Base-by-base conservation (phyloP, 2,797 vertebrate genomes). In the Rhinichthys osculus region DNA sequence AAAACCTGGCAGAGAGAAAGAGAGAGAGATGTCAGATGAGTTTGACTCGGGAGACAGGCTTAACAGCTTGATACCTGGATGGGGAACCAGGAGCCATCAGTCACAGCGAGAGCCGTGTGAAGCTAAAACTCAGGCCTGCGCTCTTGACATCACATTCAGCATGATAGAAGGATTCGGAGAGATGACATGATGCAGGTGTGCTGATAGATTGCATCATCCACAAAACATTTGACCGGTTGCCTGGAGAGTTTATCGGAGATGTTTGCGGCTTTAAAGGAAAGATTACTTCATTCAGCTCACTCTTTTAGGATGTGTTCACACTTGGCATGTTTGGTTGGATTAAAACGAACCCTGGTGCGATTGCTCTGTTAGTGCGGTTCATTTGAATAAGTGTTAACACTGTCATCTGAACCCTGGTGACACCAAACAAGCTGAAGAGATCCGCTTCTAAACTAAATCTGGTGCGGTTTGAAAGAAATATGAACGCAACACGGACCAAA, bases 1-100 rank as follows among this genome's bases (percentile, higher is more conserved):
- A 88, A 89, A 86, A 89, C 89, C 90, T 91, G 86, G 33, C 82
- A 77, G 44, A 81, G 52, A 81, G 50, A 64, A 70, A 84, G 82
- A 77, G 52, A 88, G 78, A 80, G 76, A 84, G 54, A 86, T 82
- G 87, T 86, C 78, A 85, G 82, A 16, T 5, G 47, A 71, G 59
- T 66, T 40, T 67, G 70, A 78, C 85, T 85, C 72, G 1, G 16
- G 84, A 81, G 87, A 82, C 14, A 73, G 70, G 73, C 67, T 83
- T 86, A 69, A 82, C 82, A 84, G 86, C 40, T 73, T 82, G 79
- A 83, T 85, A 70, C 83, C 72, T 80, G 67, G 33, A 76, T 76
- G 82, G 74, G 73, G 79, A 81, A 66, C 83, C 54, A 62, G 52
- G 73, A 85, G 44, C 66, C 74, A 82, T 85, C 87, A 89, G 66